Conservation (phyloP, 1,140 invertebrate genomes). For the Thalassaphorura encarpata region DNA sequence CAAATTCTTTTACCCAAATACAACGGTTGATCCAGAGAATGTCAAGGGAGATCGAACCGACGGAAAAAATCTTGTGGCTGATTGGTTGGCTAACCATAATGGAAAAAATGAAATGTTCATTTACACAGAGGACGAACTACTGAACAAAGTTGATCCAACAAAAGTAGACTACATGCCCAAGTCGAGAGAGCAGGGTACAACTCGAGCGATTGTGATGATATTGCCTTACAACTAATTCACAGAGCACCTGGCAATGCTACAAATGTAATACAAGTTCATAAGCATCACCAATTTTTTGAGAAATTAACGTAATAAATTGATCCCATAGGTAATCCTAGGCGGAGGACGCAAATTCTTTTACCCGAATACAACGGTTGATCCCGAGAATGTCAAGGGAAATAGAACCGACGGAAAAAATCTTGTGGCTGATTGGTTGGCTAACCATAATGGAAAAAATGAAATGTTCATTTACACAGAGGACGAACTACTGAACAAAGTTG, state of each 20-base stretch:
- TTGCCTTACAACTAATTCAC: constrained; percentile 37
- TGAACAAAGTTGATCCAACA: neutral
- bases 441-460: constrained; percentile 33
- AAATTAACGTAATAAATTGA: too few species aligned
- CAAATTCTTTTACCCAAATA: constrained; percentile 55
- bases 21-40: constrained; percentile 43
- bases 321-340: too few species aligned
- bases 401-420: constrained; percentile 31
- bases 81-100: constrained; percentile 38
- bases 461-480: neutral
- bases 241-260: constrained; percentile 35
- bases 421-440: constrained; percentile 35
- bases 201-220: constrained; percentile 36
- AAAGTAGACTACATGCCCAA: constrained; percentile 7
- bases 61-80: constrained; percentile 30
- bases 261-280: too few species aligned
- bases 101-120: constrained; percentile 17
- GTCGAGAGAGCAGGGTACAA: constrained; percentile 28
- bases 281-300: too few species aligned
- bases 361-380: constrained; percentile 47
- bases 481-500: neutral
- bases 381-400: constrained; percentile 35
- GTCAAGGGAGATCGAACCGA: constrained; percentile 23
- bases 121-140: neutral
- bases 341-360: constrained; percentile 59